These are phyloP conservation scores for crab-eating macaque (Macaca fascicularis) DNA, from an alignment of 2,113 vertebrate genomes.

Conservation along the genomic window DNA sequence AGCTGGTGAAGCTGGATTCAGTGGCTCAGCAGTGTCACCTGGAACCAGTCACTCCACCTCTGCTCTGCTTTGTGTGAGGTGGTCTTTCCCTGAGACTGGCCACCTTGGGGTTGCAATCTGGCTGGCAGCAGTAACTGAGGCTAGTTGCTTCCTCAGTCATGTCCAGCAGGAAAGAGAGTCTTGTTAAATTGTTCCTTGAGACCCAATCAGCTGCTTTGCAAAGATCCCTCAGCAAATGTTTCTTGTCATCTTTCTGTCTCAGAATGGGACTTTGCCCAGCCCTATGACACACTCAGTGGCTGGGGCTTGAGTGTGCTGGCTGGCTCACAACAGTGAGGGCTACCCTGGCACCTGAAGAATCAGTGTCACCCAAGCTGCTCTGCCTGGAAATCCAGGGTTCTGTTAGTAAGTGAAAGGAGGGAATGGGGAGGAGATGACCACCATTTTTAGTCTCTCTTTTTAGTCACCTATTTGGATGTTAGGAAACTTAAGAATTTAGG, in stretches of 20 bases:
- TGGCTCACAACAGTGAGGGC: background rate
- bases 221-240: background rate
- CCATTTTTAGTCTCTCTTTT: background rate
- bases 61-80: background rate
- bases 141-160: background rate
- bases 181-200: background rate
- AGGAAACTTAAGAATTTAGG: slow-evolving; percentile 5
- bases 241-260: background rate
- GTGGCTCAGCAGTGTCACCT: background rate
- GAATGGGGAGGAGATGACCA: background rate
- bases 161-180: background rate
- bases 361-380: background rate
- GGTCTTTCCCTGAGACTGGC: background rate
- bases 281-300: background rate
- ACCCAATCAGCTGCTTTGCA: background rate
- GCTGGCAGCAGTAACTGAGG: background rate
- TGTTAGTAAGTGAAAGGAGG: background rate
- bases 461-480: background rate
- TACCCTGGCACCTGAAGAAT: background rate
- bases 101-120: no score
- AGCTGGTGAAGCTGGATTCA: background rate
- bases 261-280: background rate
- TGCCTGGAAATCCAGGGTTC: background rate
- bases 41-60: background rate
- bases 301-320: background rate